Conservation (phyloP, 2,888 invertebrate species). For the Drosophila borborema region DNA sequence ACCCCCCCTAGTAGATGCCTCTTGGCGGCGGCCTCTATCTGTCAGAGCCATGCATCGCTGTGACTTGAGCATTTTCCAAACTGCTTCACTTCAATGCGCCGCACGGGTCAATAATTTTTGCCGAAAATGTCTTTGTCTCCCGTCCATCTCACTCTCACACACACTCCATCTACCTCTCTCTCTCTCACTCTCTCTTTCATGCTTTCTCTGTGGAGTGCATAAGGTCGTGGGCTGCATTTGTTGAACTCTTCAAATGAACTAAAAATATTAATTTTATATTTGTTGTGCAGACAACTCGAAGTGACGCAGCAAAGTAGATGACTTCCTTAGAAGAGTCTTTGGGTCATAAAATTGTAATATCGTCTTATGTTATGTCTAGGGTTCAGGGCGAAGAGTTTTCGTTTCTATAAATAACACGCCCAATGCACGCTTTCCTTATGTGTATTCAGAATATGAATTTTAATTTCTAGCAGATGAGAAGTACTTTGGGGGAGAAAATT, state of each 20-base stretch:
- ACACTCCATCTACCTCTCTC: not conserved
- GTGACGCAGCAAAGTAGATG: conserved; percentile 39
- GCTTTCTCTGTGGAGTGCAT: conserved; percentile 42
- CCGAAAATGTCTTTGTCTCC: conserved; percentile 41
- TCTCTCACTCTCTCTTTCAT: not conserved
- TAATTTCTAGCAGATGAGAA: too few species aligned
- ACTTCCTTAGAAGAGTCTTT: conserved; percentile 20
- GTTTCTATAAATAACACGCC: conserved; percentile 1
- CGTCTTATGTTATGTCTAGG: not conserved
- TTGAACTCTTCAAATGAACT: conserved; percentile 42
- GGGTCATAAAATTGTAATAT: conserved; percentile 2
- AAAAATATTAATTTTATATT: conserved; percentile 42
- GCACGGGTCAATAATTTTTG: conserved; percentile 73
- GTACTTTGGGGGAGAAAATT: too few species aligned
- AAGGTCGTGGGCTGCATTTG: conserved; percentile 62
- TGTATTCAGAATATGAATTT: too few species aligned
- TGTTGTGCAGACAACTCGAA: conserved; percentile 21
- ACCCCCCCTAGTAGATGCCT: not conserved
- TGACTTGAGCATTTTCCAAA: conserved; percentile 77
- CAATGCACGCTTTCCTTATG: not conserved
- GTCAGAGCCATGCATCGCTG: conserved; percentile 46
- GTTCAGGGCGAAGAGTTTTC: not conserved
- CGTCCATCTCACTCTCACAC: not conserved
- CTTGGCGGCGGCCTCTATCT: conserved; percentile 49
- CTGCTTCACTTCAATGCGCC: conserved; percentile 71